Percentiles rank a stretch among this genome's conserved stretches.
Evolutionary conservation across 2,113 vertebrate species (phyloP).

Genomic region (Phrynosoma blainvillii): DNA sequence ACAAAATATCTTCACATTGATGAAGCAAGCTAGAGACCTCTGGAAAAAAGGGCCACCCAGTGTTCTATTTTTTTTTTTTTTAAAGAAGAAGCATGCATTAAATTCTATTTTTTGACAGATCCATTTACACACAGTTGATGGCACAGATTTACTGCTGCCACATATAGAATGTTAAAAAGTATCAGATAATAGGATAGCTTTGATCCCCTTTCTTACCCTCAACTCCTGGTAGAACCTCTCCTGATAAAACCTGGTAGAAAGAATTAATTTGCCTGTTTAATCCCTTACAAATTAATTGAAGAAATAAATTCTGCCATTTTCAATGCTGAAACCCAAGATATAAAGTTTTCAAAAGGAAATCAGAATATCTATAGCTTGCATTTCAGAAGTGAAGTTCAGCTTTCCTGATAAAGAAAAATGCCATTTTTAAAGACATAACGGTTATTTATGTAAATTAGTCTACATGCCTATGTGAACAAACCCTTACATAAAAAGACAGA

Average conservation of each 20-base stretch:
- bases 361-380: slow-evolving; percentile 37
- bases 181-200: not conserved
- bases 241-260: not conserved
- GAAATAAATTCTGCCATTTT: slow-evolving; percentile 13
- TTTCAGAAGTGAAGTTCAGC: slow-evolving; percentile 16
- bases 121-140: not conserved
- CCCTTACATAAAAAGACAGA: not conserved
- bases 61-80: not conserved
- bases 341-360: slow-evolving; percentile 42
- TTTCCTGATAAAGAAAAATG: not conserved
- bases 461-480: slow-evolving; percentile 22
- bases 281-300: slow-evolving; percentile 13
- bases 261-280: slow-evolving; percentile 34
- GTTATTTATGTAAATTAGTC: not conserved
- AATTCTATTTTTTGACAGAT: not conserved
- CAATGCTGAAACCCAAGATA: not conserved
- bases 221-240: not conserved
- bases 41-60: not conserved
- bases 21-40: not conserved
- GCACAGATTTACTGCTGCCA: not conserved
- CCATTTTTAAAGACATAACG: not conserved
- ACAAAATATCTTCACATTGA: not conserved
- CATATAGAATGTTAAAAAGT: not conserved
- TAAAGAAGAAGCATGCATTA: not conserved
- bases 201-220: not conserved